Base-by-base conservation (phyloP, 2,113 vertebrate genomes). In the Chunga burmeisteri region DNA sequence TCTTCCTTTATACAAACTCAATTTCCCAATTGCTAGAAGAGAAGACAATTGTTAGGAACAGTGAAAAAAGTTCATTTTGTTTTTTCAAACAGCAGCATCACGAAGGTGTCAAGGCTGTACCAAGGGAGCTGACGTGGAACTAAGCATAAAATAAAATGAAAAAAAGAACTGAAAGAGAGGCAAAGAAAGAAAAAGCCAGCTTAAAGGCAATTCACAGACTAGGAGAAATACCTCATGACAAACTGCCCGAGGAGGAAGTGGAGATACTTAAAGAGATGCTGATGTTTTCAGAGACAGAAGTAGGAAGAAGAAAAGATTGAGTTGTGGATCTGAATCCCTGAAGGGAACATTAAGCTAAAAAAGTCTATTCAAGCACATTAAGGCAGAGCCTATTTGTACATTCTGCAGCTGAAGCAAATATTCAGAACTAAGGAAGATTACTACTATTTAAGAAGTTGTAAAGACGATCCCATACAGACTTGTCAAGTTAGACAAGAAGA, bases 261-360 rank as follows among this genome's bases (percentile, higher is more conserved):
- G 30, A 89, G 83, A 83, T 85, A 65, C 56, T 86, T 95, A 85
- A 97, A 96, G 93, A 95, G 83, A 96, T 58, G 83, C 62, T 94
- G 72, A 79, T 94, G 53, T 96, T 95, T 97, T 96, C 84, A 96
- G 81, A 93, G 61, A 44, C 26, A 86, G 65, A 94, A 93, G 89
- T 30, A 73, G 47, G 65, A 96, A 91, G 52, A 97, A 94, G 22
- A 93, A 96, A 84, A 94, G 75, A 96, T 56, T 89, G 90, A 96
- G 59, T 63, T 96, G 83, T 81, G 96, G 72, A 96, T 91, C 46
- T 85, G 88, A 97, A 96, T 93, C 88, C 85, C 81, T 84, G 75
- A 85, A 92, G 94, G 88, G 95, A 97, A 96, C 38, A 92, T 96
- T 94, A 97, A 93, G 81, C 34, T 97, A 85, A 61, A 71, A 95